Evolutionary conservation across 2,113 vertebrate species (phyloP).

Genomic region (Arvicanthis niloticus): DNA sequence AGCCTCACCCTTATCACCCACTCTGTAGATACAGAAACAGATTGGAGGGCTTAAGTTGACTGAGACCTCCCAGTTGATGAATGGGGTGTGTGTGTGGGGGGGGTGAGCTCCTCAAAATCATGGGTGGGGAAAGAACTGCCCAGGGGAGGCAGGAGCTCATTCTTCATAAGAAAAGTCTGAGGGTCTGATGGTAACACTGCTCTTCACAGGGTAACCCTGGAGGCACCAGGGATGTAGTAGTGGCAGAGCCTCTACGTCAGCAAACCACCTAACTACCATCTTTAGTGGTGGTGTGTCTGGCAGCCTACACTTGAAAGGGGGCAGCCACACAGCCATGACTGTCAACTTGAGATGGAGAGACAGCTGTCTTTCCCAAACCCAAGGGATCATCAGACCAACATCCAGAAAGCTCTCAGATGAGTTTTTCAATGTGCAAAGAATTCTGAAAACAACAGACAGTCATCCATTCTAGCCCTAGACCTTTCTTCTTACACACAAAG

Average conservation of each 20-base stretch:
- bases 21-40: neutral
- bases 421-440: neutral
- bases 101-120: neutral
- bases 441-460: neutral
- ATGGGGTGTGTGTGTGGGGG: neutral
- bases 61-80: too few relatives aligned
- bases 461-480: rapidly evolving
- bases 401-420: neutral
- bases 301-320: rapidly evolving
- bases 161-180: rapidly evolving
- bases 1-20: too few relatives aligned
- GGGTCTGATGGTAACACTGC: neutral
- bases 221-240: neutral
- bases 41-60: neutral
- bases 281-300: rapidly evolving
- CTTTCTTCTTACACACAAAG: neutral
- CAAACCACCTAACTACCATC: rapidly evolving
- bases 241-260: too few relatives aligned
- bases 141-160: neutral
- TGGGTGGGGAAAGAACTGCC: rapidly evolving
- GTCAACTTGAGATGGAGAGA: rapidly evolving
- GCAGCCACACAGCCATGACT: rapidly evolving
- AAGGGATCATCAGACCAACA: rapidly evolving
- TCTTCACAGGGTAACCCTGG: neutral
- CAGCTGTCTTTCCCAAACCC: neutral